Percentiles rank a stretch among this genome's conserved stretches.
Conservation (phyloP, 2,888 invertebrate genomes). For the Hyles lineata region DNA sequence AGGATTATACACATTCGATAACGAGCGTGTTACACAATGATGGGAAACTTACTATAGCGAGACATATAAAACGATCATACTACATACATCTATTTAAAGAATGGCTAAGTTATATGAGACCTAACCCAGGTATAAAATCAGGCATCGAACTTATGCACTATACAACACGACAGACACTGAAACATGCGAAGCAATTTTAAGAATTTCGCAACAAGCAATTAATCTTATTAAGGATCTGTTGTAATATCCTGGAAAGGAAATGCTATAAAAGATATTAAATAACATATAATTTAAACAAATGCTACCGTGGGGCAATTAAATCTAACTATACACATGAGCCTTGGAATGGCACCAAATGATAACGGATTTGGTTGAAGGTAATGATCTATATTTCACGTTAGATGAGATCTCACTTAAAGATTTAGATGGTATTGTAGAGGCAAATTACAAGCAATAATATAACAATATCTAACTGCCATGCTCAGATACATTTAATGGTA, state of each 20-base stretch:
- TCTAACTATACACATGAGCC: not conserved
- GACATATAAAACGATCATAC: no score
- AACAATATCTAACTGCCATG: no score
- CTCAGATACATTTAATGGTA: no score
- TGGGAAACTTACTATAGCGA: no score
- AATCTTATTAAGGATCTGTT: conserved; percentile 7
- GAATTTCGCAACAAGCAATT: not conserved
- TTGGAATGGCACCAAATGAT: not conserved
- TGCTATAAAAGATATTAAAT: conserved; percentile 6
- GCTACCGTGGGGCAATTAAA: conserved; percentile 10
- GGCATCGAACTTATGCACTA: not conserved
- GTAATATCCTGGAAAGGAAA: conserved; percentile 16
- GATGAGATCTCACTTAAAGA: conserved; percentile 9
- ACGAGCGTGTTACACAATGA: no score
- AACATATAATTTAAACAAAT: not conserved
- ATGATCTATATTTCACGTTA: not conserved
- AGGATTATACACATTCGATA: no score
- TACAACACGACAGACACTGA: not conserved
- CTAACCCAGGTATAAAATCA: no score
- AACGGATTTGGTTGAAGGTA: conserved; percentile 15
- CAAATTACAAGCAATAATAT: no score
- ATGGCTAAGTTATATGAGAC: no score
- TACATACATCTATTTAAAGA: no score
- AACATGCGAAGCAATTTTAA: not conserved
- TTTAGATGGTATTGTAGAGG: not conserved